Conservation (phyloP, 2,797 vertebrate species). For the Liasis olivaceus region DNA sequence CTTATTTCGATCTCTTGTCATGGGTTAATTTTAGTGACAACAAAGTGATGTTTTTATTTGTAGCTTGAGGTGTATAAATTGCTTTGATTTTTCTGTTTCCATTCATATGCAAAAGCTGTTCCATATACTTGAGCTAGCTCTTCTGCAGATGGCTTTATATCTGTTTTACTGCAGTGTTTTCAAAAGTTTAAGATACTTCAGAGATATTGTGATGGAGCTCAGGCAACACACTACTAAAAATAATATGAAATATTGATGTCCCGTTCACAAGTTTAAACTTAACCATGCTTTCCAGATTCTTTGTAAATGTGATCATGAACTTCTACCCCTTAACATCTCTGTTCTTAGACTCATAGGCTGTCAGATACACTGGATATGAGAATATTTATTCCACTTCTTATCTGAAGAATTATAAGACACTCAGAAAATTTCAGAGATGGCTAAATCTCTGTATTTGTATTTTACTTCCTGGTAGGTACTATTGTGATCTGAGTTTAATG, state of each 20-base stretch:
- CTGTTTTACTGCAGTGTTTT: conserved; percentile 13
- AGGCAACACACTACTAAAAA: conserved; percentile 3
- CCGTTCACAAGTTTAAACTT: conserved; percentile 17
- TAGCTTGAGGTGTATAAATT: not conserved
- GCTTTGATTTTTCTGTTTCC: conserved; percentile 29
- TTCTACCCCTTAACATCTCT: not conserved
- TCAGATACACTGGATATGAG: conserved; percentile 2
- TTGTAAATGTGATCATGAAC: conserved; percentile 16
- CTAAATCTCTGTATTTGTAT: not conserved
- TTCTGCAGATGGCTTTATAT: conserved; percentile 21
- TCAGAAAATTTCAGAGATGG: not conserved
- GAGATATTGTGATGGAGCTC: not conserved
- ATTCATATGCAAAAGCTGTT: not conserved
- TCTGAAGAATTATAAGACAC: conserved; percentile 11
- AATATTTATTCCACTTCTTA: not conserved
- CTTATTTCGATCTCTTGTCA: conserved; percentile 9
- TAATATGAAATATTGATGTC: conserved; percentile 1
- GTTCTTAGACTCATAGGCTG: not conserved
- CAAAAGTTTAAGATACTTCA: not conserved
- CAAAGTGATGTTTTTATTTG: conserved; percentile 14
- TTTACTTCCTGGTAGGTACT: not conserved
- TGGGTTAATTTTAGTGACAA: conserved; percentile 24
- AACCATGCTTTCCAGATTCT: conserved; percentile 2
- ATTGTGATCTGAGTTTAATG: not conserved
- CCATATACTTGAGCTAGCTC: not conserved